Base-by-base conservation (phyloP, 2,888 invertebrate genomes). In the Mythimna vitellina region DNA sequence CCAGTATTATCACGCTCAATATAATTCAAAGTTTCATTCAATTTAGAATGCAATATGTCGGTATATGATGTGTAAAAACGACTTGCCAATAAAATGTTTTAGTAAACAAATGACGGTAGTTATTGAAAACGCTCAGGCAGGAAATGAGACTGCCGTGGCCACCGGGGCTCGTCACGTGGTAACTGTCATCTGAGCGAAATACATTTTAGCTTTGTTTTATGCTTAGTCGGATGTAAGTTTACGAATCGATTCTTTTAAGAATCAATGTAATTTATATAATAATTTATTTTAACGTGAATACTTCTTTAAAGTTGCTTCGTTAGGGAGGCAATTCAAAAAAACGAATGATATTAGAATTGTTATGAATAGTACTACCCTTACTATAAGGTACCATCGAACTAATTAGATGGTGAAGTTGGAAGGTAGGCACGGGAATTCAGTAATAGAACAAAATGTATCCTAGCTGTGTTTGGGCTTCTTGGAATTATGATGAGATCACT, bases 101-200 rank as follows among this genome's bases (percentile, higher is more conserved):
- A 32, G 70, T 81, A 86, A 82, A 84, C 83, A 88, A 85, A 86
- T 86, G 74, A 78, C 75, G 67, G 64, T 83, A 78, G 81, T 87
- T 88, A 88, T 85, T 83, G 88, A 83, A 87, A 83, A 86, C 85
- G 88, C 65, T 82, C 68, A 65, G 57, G 64, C 73, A 78, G 87
- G 84, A 89, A 88, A 87, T 87, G 79, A 85, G 81, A 85, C 78
- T 66, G 80, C 80, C 77, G 75, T 75, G 65, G 76, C 68, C 60
- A 74, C 38, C 82, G 86, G 82, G 78, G 74, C 74, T 74, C 66
- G 57, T 72, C 77, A 57, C 70, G 67, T 53, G 66, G 76, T 70
- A 78, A 78, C 77, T 77, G 76, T 63, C 71, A 54, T 54, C 62
- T 29, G 25, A 54, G 51, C 8, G 29, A 62, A 69, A 72, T 68